phyloP scores from a whole-genome alignment of 2,888 invertebrate species.

The Patella pellucida region DNA sequence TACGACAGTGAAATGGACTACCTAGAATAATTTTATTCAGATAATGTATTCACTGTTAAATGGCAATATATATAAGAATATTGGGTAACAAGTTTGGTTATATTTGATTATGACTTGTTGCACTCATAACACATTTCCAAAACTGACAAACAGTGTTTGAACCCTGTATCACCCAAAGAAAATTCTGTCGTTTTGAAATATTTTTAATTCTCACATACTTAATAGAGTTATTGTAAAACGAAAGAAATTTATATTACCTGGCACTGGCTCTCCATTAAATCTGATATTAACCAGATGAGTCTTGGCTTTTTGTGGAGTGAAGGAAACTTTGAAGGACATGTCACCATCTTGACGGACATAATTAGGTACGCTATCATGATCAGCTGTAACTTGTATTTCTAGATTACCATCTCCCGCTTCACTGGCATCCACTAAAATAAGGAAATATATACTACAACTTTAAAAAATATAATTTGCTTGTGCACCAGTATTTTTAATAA shows the following conservation, averaged over 20 bases:
- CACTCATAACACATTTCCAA: too few relatives aligned
- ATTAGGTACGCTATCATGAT: constrained; percentile 96
- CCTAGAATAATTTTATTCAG: constrained; percentile 77
- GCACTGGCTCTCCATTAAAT: constrained; percentile 95
- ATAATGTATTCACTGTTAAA: too few relatives aligned
- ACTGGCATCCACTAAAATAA: constrained; percentile 87
- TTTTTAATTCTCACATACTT: not conserved
- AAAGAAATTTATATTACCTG: constrained; percentile 71
- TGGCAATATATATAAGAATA: too few relatives aligned
- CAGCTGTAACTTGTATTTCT: constrained; percentile 97
- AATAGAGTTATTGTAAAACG: not conserved
- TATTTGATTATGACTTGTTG: too few relatives aligned
- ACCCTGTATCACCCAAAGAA: too few relatives aligned
- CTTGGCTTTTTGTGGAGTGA: constrained; percentile 94
- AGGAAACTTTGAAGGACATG: constrained; percentile 95
- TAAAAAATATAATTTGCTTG: not conserved
- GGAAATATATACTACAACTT: too few relatives aligned
- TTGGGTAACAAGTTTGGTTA: too few relatives aligned
- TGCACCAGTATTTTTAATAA: not conserved
- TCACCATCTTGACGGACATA: constrained; percentile 98
- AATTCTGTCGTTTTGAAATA: too few relatives aligned
- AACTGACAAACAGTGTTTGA: too few relatives aligned
- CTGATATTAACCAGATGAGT: constrained; percentile 90
- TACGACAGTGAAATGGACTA: constrained; percentile 93
- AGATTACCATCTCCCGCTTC: constrained; percentile 96